Evolutionary conservation across 2,888 invertebrate species (phyloP).

Genomic region (Incurvaria masculella): DNA sequence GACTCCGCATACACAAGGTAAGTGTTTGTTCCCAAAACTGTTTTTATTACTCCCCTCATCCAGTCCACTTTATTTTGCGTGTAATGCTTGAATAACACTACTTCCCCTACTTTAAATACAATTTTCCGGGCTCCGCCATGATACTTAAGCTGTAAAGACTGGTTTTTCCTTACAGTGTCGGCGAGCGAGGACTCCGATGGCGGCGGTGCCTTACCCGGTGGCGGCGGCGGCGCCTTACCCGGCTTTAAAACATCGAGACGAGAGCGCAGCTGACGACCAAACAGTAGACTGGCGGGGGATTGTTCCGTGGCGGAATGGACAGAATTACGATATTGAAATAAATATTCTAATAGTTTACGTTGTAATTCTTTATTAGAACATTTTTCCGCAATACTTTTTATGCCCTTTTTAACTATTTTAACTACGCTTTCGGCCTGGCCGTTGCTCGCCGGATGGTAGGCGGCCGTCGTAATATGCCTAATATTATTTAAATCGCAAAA

Average conservation of each 20-base stretch:
- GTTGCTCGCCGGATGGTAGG: constrained; percentile 18
- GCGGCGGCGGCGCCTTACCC: constrained; percentile 6
- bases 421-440: constrained; percentile 19
- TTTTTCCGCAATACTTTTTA: constrained; percentile 13
- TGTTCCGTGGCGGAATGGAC: constrained; percentile 11
- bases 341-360: constrained; percentile 14
- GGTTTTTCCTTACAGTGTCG: too few relatives aligned
- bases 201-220: constrained; percentile 4
- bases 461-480: constrained; percentile 16
- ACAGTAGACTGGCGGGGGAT: constrained; percentile 15
- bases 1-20: too few relatives aligned
- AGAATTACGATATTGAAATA: constrained; percentile 18
- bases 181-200: constrained; percentile 6
- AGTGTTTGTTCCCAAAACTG: constrained; percentile 7
- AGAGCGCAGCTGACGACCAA: constrained; percentile 11
- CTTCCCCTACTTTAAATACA: constrained; percentile 2
- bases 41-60: constrained; percentile 11
- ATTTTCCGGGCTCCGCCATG: constrained; percentile 4
- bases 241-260: constrained; percentile 14
- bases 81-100: constrained; percentile 10
- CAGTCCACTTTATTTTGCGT: constrained; percentile 10
- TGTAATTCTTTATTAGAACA: too few relatives aligned
- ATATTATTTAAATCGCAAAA: too few relatives aligned
- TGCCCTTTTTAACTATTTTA: constrained; percentile 20
- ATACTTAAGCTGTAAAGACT: constrained; percentile 15